phyloP scores from a whole-genome alignment of 2,797 vertebrate genomes.

The Manis javanica region DNA sequence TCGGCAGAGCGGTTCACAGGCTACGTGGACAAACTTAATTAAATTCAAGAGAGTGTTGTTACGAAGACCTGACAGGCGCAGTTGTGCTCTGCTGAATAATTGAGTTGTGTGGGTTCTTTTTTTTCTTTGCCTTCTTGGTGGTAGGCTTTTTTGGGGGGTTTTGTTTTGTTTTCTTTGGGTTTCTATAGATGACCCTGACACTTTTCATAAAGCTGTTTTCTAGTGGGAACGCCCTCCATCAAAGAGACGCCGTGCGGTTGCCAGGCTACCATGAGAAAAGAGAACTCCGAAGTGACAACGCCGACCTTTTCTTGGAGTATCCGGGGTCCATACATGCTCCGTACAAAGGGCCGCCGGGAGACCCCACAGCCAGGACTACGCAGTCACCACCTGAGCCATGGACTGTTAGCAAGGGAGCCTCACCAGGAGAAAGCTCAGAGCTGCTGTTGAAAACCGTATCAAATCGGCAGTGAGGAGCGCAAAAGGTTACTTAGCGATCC shows the following conservation, averaged over 20 bases:
- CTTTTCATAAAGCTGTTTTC: conserved; percentile 81
- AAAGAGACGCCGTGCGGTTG: conserved; percentile 75
- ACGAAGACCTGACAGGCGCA: conserved; percentile 72
- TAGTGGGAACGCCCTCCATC: conserved; percentile 78
- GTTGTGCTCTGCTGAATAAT: conserved; percentile 81
- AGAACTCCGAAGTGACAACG: conserved; percentile 70
- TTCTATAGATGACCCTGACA: conserved; percentile 84
- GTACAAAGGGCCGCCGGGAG: conserved; percentile 59
- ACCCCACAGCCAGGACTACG: conserved; percentile 71
- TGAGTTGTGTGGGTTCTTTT: conserved; percentile 74
- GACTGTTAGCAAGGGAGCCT: not conserved
- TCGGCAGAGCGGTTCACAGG: conserved; percentile 68
- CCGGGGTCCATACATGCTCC: conserved; percentile 40
- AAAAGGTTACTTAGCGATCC: not conserved
- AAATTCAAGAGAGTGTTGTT: conserved; percentile 81
- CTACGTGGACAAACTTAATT: conserved; percentile 79
- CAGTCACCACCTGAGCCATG: conserved; percentile 52
- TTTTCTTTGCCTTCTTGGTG: conserved; percentile 79
- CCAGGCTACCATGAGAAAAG: conserved; percentile 78
- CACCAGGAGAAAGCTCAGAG: not conserved
- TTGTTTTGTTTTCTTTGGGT: conserved; percentile 81
- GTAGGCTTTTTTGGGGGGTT: conserved; percentile 66
- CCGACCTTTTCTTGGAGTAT: conserved; percentile 64
- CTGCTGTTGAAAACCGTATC: not conserved
- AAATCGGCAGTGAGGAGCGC: conserved; percentile 15